Base-by-base conservation (phyloP, 1,140 invertebrate genomes). In the Drosophila teissieri region DNA sequence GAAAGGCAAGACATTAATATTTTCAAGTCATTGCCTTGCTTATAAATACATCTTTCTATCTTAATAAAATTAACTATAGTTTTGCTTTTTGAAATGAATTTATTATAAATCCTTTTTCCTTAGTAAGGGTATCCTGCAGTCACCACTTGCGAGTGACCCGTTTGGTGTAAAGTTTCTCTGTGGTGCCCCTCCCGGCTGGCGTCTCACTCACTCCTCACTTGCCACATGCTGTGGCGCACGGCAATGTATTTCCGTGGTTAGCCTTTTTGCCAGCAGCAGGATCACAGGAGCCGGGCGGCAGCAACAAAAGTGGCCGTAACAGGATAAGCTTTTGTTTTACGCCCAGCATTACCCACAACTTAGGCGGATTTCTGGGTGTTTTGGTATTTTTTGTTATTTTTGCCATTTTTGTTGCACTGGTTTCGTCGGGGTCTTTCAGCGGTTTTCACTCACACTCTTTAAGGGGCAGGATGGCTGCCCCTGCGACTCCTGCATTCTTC, bases 311-410 rank as follows among this genome's bases (percentile, higher is more conserved):
- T 75, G 54, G 49, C 80, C 69, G 75, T 84, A 89, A 89, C 84
- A 84, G 84, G 84, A 89, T 89, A 89, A 89, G 84, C 84, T 84
- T 89, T 89, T 89, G 84, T 89, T 89, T 89, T 89, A 89, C 84
- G 84, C 84, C 80, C 80, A 77, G 73, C 84, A 88, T 86, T 88
- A 86, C 84, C 83, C 80, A 82, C 83, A 88, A 86, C 83, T 88
- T 88, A 79, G 83, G 75, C 83, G 84, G 83, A 80, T 88, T 86
- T 88, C 56, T 58, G 82, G 36, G 44, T 48, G 24, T 40, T 52
- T 40, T 52, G 8, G 12, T 54, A 34, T 48, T 53, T 53, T 53
- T 52, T 46, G 22, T 45, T 22, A 12, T 61, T 44, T 44, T 42
- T 53, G 27, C 34, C 36, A 64, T 51, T 60, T 51, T 67, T 65